Conservation (phyloP, 2,113 vertebrate species). For the Brachypteracias leptosomus region DNA sequence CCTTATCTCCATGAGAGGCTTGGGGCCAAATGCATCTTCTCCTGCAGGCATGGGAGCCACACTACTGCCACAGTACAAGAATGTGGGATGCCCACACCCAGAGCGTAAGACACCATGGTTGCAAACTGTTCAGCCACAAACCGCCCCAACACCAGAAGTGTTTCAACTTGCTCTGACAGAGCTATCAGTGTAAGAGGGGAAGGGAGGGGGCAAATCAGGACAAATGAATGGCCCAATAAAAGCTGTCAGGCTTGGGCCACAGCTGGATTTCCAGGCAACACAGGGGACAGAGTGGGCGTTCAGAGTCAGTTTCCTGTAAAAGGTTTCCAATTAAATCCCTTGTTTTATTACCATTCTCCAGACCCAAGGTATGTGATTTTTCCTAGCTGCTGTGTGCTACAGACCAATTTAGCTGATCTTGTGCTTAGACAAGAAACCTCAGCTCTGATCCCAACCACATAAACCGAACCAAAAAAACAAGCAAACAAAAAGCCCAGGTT, state of each 20-base stretch:
- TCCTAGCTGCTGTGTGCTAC: not conserved
- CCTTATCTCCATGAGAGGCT: not conserved
- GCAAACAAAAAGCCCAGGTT: not conserved
- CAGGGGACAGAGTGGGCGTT: not conserved
- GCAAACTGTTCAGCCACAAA: not conserved
- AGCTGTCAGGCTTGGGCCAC: not conserved
- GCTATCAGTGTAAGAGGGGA: not conserved
- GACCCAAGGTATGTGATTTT: not conserved
- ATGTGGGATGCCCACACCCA: not conserved
- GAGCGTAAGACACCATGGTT: not conserved
- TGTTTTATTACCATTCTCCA: not conserved
- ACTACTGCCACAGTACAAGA: not conserved
- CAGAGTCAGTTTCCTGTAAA: not conserved
- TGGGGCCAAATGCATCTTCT: fast-evolving
- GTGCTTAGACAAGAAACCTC: not conserved
- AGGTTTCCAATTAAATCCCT: not conserved
- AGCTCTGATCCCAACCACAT: not conserved
- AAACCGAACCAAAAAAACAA: slow-evolving; percentile 5
- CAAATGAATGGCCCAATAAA: not conserved
- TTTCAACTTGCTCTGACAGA: not conserved
- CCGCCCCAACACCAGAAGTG: not conserved
- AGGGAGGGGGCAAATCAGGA: not conserved
- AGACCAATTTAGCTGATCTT: not conserved
- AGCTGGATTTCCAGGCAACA: not conserved
- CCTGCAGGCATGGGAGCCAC: not conserved